Conservation (phyloP, 2,113 vertebrate genomes). For the Meleagris gallopavo region DNA sequence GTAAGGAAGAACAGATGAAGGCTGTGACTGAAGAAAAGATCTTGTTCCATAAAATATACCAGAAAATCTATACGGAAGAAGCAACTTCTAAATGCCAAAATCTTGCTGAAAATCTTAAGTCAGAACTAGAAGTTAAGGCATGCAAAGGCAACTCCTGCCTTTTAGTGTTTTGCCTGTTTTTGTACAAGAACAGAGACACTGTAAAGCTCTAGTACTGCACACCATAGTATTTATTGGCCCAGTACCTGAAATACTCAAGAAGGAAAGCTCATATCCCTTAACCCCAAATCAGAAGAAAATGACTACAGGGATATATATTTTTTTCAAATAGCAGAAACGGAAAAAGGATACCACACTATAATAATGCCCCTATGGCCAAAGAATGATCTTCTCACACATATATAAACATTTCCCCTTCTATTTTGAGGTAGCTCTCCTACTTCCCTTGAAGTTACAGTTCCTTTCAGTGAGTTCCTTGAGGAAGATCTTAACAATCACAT, state of each 20-base stretch:
- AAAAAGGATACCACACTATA: rapidly evolving
- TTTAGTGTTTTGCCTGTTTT: not conserved
- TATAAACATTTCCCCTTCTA: not conserved
- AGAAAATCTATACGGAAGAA: not conserved
- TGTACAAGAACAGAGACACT: not conserved
- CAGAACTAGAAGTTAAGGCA: not conserved
- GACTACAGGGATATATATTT: not conserved
- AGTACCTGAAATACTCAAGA: not conserved
- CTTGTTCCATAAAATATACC: not conserved
- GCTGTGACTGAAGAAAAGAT: not conserved
- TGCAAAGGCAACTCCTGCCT: not conserved
- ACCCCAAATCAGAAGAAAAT: not conserved
- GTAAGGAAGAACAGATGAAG: not conserved
- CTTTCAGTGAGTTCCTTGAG: not conserved
- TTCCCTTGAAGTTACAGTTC: not conserved
- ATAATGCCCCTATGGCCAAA: not conserved
- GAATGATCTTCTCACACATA: not conserved
- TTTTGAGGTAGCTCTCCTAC: not conserved
- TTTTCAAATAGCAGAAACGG: not conserved
- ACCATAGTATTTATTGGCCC: not conserved
- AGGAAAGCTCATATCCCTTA: not conserved
- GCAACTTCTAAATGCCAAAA: not conserved
- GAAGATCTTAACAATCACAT: not conserved
- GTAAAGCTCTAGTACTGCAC: not conserved
- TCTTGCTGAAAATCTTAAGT: not conserved